Evolutionary conservation across 2,113 vertebrate genomes (phyloP).

Genomic region (Xyliphius kryptos): DNA sequence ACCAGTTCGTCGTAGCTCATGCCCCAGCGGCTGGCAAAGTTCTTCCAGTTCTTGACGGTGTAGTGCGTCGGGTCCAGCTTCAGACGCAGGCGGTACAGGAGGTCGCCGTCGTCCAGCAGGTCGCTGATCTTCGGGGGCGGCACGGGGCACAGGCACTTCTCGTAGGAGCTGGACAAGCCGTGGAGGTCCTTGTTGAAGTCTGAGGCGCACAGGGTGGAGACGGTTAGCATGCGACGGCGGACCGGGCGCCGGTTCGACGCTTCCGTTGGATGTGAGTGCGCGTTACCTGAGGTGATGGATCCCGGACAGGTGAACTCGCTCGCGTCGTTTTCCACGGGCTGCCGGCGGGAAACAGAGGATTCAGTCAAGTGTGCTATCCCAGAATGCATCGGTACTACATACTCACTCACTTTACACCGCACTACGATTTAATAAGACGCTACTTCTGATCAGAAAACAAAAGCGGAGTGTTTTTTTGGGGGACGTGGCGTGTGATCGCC

Average conservation of each 20-base stretch:
- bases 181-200: conserved; percentile 60
- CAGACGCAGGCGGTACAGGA: conserved; percentile 82
- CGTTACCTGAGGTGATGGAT: conserved; percentile 59
- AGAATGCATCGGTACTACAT: no score
- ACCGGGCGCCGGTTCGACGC: no score
- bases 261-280: neutral
- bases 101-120: conserved; percentile 92
- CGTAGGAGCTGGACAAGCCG: conserved; percentile 51
- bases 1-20: conserved; percentile 95
- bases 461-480: no score
- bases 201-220: conserved; percentile 26
- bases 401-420: no score
- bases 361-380: neutral
- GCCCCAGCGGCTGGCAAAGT: conserved; percentile 97
- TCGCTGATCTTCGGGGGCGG: conserved; percentile 88
- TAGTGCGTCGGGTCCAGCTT: conserved; percentile 93
- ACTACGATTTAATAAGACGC: no score
- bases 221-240: neutral
- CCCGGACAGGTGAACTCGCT: conserved; percentile 52
- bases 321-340: conserved; percentile 67
- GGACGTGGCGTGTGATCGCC: no score
- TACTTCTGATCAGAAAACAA: no score
- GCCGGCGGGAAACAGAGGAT: neutral
- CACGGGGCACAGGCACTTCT: conserved; percentile 63
- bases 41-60: conserved; percentile 98